Conservation (phyloP, 1,140 invertebrate species). For the Whitmania pigra region DNA sequence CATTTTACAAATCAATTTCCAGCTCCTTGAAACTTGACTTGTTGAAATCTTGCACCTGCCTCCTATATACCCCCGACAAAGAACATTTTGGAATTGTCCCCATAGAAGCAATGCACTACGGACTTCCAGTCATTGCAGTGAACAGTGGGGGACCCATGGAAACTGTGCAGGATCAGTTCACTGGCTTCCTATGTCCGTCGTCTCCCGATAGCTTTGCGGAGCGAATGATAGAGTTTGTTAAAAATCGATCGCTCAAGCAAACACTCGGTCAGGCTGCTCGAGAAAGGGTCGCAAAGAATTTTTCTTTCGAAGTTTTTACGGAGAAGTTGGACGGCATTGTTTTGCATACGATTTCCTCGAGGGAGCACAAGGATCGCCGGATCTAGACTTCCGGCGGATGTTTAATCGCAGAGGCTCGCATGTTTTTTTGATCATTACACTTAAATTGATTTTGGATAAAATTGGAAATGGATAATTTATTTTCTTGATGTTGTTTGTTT, state of each 20-base stretch:
- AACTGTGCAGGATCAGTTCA: conserved; percentile 71
- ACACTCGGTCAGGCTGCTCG: conserved; percentile 58
- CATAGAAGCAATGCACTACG: conserved; percentile 89
- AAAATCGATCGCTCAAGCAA: conserved; percentile 44
- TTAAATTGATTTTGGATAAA: too few species aligned
- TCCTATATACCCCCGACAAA: conserved; percentile 87
- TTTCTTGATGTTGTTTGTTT: too few species aligned
- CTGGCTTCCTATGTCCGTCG: conserved; percentile 72
- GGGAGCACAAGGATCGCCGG: too few species aligned
- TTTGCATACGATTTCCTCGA: too few species aligned
- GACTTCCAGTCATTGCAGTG: conserved; percentile 82
- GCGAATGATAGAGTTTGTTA: conserved; percentile 60
- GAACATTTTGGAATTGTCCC: conserved; percentile 99
- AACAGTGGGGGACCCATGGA: conserved; percentile 90
- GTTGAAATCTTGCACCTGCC: conserved; percentile 57
- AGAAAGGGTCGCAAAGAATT: conserved; percentile 58
- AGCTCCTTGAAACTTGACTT: conserved; percentile 71
- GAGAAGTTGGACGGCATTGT: conserved; percentile 54
- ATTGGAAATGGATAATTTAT: too few species aligned
- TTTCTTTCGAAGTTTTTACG: conserved; percentile 66
- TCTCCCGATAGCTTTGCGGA: conserved; percentile 57
- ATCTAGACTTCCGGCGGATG: too few species aligned
- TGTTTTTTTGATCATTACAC: too few species aligned
- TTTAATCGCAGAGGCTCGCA: too few species aligned
- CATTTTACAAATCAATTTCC: conserved; percentile 71